phyloP scores from a whole-genome alignment of 1,140 invertebrate species.

The Trachymyrmex cornetzi region DNA sequence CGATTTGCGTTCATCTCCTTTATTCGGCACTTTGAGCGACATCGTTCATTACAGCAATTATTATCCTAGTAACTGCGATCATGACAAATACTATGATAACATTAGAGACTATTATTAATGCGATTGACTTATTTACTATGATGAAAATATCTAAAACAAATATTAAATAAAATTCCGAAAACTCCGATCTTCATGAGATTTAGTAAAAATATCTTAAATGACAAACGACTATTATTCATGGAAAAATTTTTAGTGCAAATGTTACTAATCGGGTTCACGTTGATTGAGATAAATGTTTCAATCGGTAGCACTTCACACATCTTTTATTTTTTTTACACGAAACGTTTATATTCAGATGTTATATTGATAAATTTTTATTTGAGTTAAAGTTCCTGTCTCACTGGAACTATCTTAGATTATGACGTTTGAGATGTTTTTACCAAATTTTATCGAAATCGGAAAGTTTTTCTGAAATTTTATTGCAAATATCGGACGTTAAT shows the following conservation, averaged over 20 bases:
- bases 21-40: slow-evolving; percentile 74
- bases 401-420: too few species aligned
- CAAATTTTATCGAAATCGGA: neutral
- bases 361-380: neutral
- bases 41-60: slow-evolving; percentile 62
- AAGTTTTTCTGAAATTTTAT: neutral
- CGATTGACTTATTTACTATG: slow-evolving; percentile 15
- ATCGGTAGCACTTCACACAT: neutral
- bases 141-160: slow-evolving; percentile 46
- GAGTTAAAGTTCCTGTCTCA: neutral
- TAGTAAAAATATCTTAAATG: neutral
- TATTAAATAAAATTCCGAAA: slow-evolving; percentile 26
- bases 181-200: slow-evolving; percentile 11
- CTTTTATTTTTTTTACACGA: neutral
- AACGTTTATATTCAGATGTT: slow-evolving; percentile 8
- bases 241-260: neutral
- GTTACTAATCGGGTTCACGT: neutral
- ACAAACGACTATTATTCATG: neutral
- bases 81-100: slow-evolving; percentile 46
- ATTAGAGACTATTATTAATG: slow-evolving; percentile 48
- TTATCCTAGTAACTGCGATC: slow-evolving; percentile 20
- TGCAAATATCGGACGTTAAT: slow-evolving; percentile 44
- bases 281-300: neutral
- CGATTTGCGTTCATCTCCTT: slow-evolving; percentile 55
- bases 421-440: neutral